Evolutionary conservation across 2,113 vertebrate species (phyloP).

Genomic region (Ptyas mucosa): DNA sequence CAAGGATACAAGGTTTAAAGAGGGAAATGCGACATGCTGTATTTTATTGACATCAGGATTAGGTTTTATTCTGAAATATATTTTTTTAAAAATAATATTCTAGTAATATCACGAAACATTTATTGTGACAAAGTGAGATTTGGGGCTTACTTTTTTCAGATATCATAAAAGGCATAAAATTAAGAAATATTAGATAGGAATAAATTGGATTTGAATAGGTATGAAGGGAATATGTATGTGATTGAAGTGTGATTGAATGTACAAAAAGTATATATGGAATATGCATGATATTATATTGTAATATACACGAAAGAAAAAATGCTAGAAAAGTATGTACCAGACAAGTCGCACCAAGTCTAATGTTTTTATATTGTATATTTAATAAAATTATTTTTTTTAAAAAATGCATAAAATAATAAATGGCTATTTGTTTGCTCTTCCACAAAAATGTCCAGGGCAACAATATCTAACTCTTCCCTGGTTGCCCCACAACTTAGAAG

Average conservation of each 20-base stretch:
- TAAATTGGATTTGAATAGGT: too few species aligned
- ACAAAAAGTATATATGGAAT: too few species aligned
- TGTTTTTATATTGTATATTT: too few species aligned
- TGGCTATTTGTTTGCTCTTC: neutral
- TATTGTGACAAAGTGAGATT: neutral
- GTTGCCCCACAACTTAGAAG: neutral
- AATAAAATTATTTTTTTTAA: too few species aligned
- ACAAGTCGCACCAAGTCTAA: too few species aligned
- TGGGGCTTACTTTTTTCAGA: neutral
- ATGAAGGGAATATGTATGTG: too few species aligned
- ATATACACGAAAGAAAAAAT: too few species aligned
- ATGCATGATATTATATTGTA: too few species aligned
- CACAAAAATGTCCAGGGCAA: neutral
- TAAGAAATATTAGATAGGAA: too few species aligned
- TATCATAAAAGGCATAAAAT: neutral
- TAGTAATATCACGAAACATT: neutral
- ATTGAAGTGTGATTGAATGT: too few species aligned
- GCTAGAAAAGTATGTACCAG: too few species aligned
- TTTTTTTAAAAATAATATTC: neutral
- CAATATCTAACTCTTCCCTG: neutral
- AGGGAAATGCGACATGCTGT: neutral
- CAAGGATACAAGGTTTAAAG: neutral
- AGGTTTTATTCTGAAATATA: neutral
- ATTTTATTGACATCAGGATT: neutral
- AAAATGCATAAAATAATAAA: neutral